A percentile compares a stretch with the other conserved stretches of the same genome.
These are phyloP conservation scores for Cyclina sinensis DNA, from an alignment of 1,140 invertebrate genomes.

Conservation along the genomic window DNA sequence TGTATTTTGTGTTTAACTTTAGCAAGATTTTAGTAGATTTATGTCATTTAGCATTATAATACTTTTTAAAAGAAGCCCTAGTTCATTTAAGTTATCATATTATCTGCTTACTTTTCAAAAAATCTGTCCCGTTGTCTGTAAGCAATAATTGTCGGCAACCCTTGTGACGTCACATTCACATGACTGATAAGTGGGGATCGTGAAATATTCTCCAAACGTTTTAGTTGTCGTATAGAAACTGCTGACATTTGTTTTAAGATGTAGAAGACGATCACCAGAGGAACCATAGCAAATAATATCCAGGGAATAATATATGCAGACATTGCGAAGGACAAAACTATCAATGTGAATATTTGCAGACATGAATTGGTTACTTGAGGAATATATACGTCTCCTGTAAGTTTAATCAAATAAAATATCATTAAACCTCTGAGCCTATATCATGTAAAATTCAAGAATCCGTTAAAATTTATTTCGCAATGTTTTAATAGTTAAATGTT, in stretches of 20 bases:
- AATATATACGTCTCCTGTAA: constrained; percentile 51
- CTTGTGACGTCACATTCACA: constrained; percentile 88
- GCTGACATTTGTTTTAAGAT: constrained; percentile 33
- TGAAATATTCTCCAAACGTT: too few species aligned
- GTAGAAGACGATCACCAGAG: constrained; percentile 17
- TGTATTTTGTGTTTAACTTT: too few species aligned
- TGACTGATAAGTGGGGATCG: too few species aligned
- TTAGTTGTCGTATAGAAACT: constrained; percentile 85
- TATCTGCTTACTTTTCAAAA: constrained; percentile 43
- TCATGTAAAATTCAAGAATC: too few species aligned
- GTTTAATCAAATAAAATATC: background rate
- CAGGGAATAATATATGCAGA: constrained; percentile 30
- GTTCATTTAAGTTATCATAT: too few species aligned
- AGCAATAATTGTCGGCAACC: constrained; percentile 88
- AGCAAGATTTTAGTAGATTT: too few species aligned
- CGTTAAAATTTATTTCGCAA: too few species aligned
- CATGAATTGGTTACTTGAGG: constrained; percentile 44
- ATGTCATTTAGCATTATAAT: too few species aligned
- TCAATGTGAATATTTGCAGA: constrained; percentile 11
- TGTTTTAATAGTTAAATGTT: too few species aligned
- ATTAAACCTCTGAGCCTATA: too few species aligned
- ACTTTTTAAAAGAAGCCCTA: too few species aligned
- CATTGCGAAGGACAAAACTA: constrained; percentile 19
- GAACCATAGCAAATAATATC: constrained; percentile 46
- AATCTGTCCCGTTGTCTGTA: constrained; percentile 88